Evolutionary conservation across 1,140 invertebrate genomes (phyloP).

Genomic region (Brachionus rubens): DNA sequence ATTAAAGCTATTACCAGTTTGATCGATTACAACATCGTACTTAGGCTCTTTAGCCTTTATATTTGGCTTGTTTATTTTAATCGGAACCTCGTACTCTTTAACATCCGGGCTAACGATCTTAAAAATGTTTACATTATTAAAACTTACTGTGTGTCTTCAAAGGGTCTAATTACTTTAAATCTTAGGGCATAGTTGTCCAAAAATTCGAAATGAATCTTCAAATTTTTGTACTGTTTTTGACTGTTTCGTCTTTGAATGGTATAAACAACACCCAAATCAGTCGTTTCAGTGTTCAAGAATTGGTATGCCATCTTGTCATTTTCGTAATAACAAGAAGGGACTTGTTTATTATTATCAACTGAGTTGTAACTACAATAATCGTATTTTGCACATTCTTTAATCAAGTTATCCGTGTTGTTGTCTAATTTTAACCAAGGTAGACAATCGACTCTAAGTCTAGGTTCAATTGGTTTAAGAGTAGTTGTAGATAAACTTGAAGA

Average conservation of each 20-base stretch:
- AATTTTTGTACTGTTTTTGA: neutral
- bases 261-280: neutral
- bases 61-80: conserved; percentile 38
- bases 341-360: conserved; percentile 15
- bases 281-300: neutral
- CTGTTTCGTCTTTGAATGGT: neutral
- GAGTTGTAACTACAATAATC: conserved; percentile 1
- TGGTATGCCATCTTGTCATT: neutral
- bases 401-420: neutral
- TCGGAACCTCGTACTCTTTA: conserved; percentile 35
- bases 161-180: conserved; percentile 40
- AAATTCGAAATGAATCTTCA: conserved; percentile 2
- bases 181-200: conserved; percentile 29
- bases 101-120: conserved; percentile 1
- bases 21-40: conserved; percentile 9
- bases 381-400: neutral
- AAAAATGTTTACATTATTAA: neutral
- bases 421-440: conserved; percentile 14
- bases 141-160: too few relatives aligned
- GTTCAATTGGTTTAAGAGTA: neutral
- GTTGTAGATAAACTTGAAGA: too few relatives aligned
- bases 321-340: conserved; percentile 29
- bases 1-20: conserved; percentile 37
- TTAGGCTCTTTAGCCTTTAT: conserved; percentile 14
- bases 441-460: conserved; percentile 19